Evolutionary conservation across 1,140 invertebrate genomes (phyloP), one percentile per base, ranked within the genome.

Genomic region (Aphidius gifuensis): DNA sequence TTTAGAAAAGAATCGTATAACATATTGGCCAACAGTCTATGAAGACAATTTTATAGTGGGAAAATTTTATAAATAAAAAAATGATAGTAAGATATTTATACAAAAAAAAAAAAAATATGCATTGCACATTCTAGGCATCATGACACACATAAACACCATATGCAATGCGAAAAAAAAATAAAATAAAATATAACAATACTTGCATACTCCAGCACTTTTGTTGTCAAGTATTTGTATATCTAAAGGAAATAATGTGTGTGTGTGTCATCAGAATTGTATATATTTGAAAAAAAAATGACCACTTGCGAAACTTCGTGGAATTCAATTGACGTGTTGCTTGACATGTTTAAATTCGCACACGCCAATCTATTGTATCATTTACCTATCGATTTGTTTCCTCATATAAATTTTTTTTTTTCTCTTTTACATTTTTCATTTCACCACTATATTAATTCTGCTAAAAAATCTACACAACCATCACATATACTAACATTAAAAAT

Each of bases 161-260:
- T 54, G 66, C 60, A 61, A 64, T 65, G 60, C 55, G 51, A 47
- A 32, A 32, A 32, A 32, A 32, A 32, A 32, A 23, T 55, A 44
- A 44, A 44, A 44, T 11, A 5, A 55, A 42, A 38, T 43, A 43
- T 5, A 11, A 8, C 7, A 63, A 65, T 71, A 75, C 73, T 65
- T 71, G 69, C 75, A 69, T 69, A 66, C 71, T 66, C 51, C 51
- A 64, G 73, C 76, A 73, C 32, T 75, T 78, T 75, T 71, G 42
- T 58, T 50, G 38, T 32, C 23, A 32, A 32, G 23, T 32, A 32
- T 32, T 32, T 32, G 2, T 32, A 32, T 32, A 64, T 47, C 64
- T 63, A 60, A 59, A 49, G 58, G 21, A 49, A 64, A 40, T 40
- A 64, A 70, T 68, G 59, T 63, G 64, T 56, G 54, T 60, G 23